phyloP scores from a whole-genome alignment of 2,797 vertebrate genomes.

The Erpetoichthys calabaricus region DNA sequence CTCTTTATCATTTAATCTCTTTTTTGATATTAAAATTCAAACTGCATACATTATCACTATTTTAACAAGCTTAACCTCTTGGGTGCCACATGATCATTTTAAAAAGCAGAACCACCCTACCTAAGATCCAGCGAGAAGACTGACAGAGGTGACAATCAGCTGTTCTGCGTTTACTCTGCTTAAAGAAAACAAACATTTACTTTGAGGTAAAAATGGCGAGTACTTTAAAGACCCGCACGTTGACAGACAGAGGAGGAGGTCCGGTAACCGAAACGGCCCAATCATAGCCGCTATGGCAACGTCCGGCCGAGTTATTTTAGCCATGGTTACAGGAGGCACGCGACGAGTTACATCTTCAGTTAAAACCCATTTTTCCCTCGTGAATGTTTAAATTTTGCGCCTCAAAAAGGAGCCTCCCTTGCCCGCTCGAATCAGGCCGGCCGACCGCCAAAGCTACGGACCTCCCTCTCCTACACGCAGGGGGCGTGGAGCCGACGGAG shows the following conservation, averaged over 20 bases:
- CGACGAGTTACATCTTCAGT: conserved; percentile 1
- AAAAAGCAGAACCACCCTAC: neutral
- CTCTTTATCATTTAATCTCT: too few relatives aligned
- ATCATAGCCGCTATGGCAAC: conserved; percentile 10
- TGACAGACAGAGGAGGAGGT: neutral
- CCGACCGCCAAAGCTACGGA: conserved; percentile 25
- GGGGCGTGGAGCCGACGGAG: too few relatives aligned
- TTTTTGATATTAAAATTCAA: too few relatives aligned
- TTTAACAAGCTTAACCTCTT: too few relatives aligned
- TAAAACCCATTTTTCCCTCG: conserved; percentile 6
- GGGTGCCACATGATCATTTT: too few relatives aligned
- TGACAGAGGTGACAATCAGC: neutral
- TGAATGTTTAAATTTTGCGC: conserved; percentile 13
- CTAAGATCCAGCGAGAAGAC: neutral
- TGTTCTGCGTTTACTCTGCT: neutral
- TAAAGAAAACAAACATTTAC: neutral
- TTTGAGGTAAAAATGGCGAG: too few relatives aligned
- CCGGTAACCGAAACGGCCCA: neutral
- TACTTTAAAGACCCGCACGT: too few relatives aligned
- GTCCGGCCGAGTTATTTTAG: conserved; percentile 17
- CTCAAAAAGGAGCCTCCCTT: conserved; percentile 7
- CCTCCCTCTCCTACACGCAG: neutral
- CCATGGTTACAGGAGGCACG: conserved; percentile 17
- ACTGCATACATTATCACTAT: too few relatives aligned
- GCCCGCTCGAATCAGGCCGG: conserved; percentile 24